phyloP scores from a whole-genome alignment of 2,797 vertebrate species.

The Sylvilagus floridanus region DNA sequence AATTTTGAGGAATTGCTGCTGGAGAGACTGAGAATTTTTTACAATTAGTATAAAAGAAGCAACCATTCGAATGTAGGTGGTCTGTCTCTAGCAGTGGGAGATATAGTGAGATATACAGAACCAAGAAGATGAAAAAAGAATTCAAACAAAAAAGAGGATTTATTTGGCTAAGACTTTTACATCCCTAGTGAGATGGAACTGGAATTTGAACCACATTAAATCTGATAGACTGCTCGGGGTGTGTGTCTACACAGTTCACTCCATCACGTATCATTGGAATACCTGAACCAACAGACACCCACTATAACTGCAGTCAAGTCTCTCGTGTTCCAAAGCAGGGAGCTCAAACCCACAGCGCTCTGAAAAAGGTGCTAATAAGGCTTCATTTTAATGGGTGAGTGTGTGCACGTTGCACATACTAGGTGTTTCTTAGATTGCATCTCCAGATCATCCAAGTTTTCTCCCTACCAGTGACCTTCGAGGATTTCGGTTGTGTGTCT shows the following conservation, averaged over 20 bases:
- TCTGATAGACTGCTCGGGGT: background rate
- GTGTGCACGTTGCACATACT: background rate
- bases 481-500: background rate
- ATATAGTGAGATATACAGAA: constrained; percentile 44
- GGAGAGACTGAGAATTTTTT: constrained; percentile 49
- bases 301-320: background rate
- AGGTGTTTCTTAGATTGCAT: background rate
- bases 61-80: constrained; percentile 61
- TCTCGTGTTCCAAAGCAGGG: background rate
- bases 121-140: constrained; percentile 47
- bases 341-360: background rate
- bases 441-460: background rate
- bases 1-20: constrained; percentile 63
- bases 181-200: constrained; percentile 31
- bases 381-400: background rate
- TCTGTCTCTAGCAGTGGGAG: background rate
- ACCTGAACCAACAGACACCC: background rate
- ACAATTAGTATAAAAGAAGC: constrained; percentile 61
- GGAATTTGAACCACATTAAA: constrained; percentile 22
- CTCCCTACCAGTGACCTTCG: background rate
- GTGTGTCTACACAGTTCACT: background rate
- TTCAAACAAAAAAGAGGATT: constrained; percentile 54
- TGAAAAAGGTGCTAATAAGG: background rate
- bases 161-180: constrained; percentile 36
- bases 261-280: background rate